A percentile compares a stretch with the other conserved stretches of the same genome.
Conservation (phyloP, 2,797 vertebrate genomes). For the Chrysocyon brachyurus region DNA sequence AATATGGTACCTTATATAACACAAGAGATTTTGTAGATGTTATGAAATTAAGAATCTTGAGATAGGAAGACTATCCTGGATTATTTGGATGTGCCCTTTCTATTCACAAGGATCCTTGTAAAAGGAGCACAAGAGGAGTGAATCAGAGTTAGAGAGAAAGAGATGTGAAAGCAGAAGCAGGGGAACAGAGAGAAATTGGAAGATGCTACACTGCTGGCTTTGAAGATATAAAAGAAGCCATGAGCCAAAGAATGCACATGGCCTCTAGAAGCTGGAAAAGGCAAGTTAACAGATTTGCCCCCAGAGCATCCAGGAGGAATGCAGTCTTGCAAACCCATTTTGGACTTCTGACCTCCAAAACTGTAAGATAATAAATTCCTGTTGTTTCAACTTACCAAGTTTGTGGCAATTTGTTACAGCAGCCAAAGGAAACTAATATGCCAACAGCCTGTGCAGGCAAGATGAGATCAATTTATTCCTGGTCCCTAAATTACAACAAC, state of each 20-base stretch:
- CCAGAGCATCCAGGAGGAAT: slow-evolving; percentile 38
- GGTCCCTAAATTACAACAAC: slow-evolving; percentile 8
- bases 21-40: background rate
- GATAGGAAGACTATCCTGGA: slow-evolving; percentile 11
- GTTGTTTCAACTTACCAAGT: background rate
- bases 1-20: background rate
- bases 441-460: background rate
- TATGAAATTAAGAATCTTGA: background rate
- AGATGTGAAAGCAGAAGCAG: background rate
- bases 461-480: background rate
- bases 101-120: background rate
- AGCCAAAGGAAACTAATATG: slow-evolving; percentile 47
- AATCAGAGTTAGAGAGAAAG: background rate
- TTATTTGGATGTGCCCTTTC: background rate
- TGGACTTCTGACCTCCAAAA: slow-evolving; percentile 28
- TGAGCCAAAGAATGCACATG: background rate
- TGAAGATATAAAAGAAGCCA: slow-evolving; percentile 26
- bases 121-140: background rate
- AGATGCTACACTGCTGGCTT: background rate
- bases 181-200: background rate
- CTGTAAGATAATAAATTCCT: background rate
- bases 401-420: background rate
- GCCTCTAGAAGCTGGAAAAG: slow-evolving; percentile 3
- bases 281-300: background rate
- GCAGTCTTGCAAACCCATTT: background rate